Evolutionary conservation across 2,888 invertebrate species (phyloP), one percentile per base, ranked within the genome.

Genomic region (Lepidocyrtinus sp.): DNA sequence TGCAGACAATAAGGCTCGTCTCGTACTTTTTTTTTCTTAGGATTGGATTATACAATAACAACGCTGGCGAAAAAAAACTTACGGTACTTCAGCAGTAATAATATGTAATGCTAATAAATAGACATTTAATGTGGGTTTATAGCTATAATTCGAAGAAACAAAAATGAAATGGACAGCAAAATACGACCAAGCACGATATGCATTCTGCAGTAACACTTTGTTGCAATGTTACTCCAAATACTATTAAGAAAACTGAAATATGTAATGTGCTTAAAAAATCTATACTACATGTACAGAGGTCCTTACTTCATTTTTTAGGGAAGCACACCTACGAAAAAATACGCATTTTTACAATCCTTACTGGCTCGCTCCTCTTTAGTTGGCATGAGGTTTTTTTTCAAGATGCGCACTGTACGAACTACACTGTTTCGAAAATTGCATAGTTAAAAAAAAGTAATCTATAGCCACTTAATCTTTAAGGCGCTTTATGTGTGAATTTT

Each of bases 261-360:
- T n/a, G n/a, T n/a, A n/a, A 36, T 36, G 36, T 36, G 36, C 36
- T 36, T n/a, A n/a, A 36, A 36, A 36, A 36, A 7, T 5, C 36
- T 36, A 36, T 12, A 12, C 36, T 36, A 7, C 12, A 36, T 7
- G 36, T 17, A 22, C 50, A 67, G 22, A 75, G 75, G 36, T 75
- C 68, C 63, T 73, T 73, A 80, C 61, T 80, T 74, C 70, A 80
- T 75, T 67, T 70, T 74, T 73, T 36, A 36, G 79, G 79, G 71
- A 70, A 75, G 61, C 79, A 80, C 79, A 74, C 79, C 79, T 80
- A 80, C 79, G 74, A 80, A 36, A 36, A 5, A 36, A 36, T 7
- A 36, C 5, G 36, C 5, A 36, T 36, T 36, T 36, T 36, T 36
- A 36, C 36, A 36, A 36, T 36, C 36, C 36, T n/a, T n/a, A n/a